A percentile compares a stretch with the other conserved stretches of the same genome.
Evolutionary conservation across 2,113 vertebrate species (phyloP).

Genomic region (Myrmecobius fasciatus): DNA sequence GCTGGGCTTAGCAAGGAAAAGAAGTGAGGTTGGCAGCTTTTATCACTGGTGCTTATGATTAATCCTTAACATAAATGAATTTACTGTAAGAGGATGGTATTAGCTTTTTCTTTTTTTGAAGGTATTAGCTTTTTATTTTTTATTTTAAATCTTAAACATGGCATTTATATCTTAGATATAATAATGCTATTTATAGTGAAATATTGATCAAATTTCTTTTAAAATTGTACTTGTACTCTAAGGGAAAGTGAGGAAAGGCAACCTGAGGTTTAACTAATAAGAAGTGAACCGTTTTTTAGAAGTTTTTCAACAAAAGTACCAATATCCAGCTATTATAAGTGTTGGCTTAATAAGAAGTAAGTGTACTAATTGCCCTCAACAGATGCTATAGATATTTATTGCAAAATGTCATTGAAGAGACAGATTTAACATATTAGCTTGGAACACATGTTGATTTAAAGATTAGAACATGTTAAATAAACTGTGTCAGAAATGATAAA

Average conservation of each 20-base stretch:
- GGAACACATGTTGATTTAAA: constrained; percentile 78
- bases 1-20: constrained; percentile 46
- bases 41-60: constrained; percentile 38
- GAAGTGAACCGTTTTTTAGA: constrained; percentile 57
- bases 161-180: constrained; percentile 52
- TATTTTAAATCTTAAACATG: constrained; percentile 29
- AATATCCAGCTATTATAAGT: constrained; percentile 44
- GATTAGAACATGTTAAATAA: constrained; percentile 78
- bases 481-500: constrained; percentile 79
- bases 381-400: constrained; percentile 67
- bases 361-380: constrained; percentile 55
- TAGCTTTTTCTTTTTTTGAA: constrained; percentile 40
- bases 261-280: constrained; percentile 53
- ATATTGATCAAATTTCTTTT: constrained; percentile 44
- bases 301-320: constrained; percentile 62
- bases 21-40: constrained; percentile 26
- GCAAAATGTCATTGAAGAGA: constrained; percentile 65
- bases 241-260: constrained; percentile 28
- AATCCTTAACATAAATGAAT: constrained; percentile 38
- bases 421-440: constrained; percentile 71
- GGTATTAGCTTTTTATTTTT: constrained; percentile 43
- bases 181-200: constrained; percentile 32
- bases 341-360: constrained; percentile 64
- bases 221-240: constrained; percentile 28
- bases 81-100: constrained; percentile 31